Evolutionary conservation across 2,888 invertebrate genomes (phyloP).

Genomic region (Bombylius discolor): DNA sequence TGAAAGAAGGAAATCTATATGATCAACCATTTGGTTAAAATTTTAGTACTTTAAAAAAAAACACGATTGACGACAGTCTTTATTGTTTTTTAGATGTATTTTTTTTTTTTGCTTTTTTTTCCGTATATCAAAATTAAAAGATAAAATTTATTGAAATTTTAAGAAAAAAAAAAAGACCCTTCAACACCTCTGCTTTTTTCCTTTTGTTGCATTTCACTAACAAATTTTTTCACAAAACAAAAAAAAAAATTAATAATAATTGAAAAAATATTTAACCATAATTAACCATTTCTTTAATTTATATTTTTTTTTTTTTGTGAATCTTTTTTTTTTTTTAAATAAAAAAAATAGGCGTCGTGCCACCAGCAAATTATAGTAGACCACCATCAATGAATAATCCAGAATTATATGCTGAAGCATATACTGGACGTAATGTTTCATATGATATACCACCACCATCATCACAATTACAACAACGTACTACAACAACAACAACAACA

Average conservation of each 20-base stretch:
- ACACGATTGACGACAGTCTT: no score
- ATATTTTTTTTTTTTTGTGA: no score
- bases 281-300: not conserved
- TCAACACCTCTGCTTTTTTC: no score
- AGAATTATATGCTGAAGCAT: conserved; percentile 33
- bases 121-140: no score
- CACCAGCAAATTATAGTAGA: conserved; percentile 38
- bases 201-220: no score
- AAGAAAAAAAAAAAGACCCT: no score
- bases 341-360: conserved; percentile 29
- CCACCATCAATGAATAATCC: conserved; percentile 28
- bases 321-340: not conserved
- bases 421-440: conserved; percentile 25
- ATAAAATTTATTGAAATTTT: no score
- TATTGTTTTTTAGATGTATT: no score
- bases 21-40: no score
- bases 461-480: not conserved
- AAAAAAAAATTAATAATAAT: not conserved
- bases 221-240: not conserved
- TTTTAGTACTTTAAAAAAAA: no score
- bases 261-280: not conserved
- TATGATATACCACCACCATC: conserved; percentile 28
- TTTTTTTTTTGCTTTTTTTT: no score
- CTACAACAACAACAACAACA: not conserved
- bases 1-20: no score